Conservation (phyloP, 2,888 invertebrate genomes). For the Polydrusus tereticollis region DNA sequence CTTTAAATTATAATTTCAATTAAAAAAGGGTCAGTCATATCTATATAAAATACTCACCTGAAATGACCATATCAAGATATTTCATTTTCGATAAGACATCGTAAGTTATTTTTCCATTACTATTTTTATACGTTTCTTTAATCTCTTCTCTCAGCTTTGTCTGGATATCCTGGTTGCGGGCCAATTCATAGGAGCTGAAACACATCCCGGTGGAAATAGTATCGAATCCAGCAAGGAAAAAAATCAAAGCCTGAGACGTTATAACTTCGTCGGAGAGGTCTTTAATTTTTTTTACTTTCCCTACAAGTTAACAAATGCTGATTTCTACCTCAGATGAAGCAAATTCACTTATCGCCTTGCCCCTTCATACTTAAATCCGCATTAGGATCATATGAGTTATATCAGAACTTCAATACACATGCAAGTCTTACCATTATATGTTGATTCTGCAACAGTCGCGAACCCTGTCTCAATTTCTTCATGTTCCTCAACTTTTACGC, state of each 20-base stretch:
- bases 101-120: constrained; percentile 67
- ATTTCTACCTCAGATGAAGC: too few relatives aligned
- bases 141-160: constrained; percentile 69
- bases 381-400: too few relatives aligned
- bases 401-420: too few relatives aligned
- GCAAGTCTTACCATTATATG: constrained; percentile 68
- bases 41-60: too few relatives aligned
- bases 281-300: neutral
- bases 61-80: constrained; percentile 74
- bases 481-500: constrained; percentile 47
- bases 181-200: constrained; percentile 71
- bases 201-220: constrained; percentile 66
- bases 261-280: constrained; percentile 63
- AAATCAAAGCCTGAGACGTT: constrained; percentile 70
- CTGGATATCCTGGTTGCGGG: constrained; percentile 72
- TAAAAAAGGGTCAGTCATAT: too few relatives aligned
- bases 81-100: constrained; percentile 70
- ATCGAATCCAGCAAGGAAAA: constrained; percentile 70
- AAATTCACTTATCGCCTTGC: too few relatives aligned
- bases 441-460: constrained; percentile 52
- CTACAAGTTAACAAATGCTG: constrained; percentile 57
- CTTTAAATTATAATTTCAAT: neutral
- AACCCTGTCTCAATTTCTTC: constrained; percentile 46
- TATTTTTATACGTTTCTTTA: constrained; percentile 46
- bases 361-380: too few relatives aligned